Conservation (phyloP, 2,888 invertebrate genomes). For the Cosmia pyralina region DNA sequence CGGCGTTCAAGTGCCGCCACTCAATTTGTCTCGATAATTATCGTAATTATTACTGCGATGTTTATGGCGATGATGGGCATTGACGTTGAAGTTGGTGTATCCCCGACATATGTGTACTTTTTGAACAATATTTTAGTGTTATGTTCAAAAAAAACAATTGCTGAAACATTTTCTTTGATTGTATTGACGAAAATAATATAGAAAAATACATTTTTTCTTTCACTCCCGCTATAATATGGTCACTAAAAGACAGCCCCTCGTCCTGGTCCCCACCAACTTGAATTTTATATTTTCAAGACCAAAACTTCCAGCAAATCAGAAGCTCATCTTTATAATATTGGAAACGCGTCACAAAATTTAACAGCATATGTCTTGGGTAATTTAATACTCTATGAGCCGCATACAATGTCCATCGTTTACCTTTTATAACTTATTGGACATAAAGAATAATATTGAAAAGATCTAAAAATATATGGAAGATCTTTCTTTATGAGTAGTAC, state of each 20-base stretch:
- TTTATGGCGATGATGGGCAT: no score
- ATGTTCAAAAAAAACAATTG: background rate
- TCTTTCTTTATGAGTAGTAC: conserved; percentile 31
- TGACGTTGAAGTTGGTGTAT: no score
- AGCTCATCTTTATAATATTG: conserved; percentile 52
- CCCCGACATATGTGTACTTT: background rate
- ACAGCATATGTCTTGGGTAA: conserved; percentile 43
- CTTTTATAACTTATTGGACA: conserved; percentile 52
- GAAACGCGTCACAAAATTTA: conserved; percentile 57
- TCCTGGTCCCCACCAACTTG: conserved; percentile 7
- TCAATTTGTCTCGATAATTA: no score
- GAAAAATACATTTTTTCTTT: background rate
- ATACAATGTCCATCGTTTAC: conserved; percentile 52
- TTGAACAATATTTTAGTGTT: background rate
- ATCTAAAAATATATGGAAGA: conserved; percentile 23
- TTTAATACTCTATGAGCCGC: conserved; percentile 52
- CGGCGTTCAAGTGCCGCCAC: no score
- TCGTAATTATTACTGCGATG: no score
- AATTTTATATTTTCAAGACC: conserved; percentile 41
- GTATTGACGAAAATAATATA: background rate
- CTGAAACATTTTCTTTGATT: background rate
- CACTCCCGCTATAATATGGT: background rate
- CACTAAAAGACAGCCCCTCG: conserved; percentile 1
- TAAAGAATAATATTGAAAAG: conserved; percentile 48
- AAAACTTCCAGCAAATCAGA: conserved; percentile 53